A percentile compares a stretch with the other conserved stretches of the same genome.
These are phyloP conservation scores for Mus caroli DNA, from an alignment of 2,797 vertebrate species.

Conservation along the genomic window DNA sequence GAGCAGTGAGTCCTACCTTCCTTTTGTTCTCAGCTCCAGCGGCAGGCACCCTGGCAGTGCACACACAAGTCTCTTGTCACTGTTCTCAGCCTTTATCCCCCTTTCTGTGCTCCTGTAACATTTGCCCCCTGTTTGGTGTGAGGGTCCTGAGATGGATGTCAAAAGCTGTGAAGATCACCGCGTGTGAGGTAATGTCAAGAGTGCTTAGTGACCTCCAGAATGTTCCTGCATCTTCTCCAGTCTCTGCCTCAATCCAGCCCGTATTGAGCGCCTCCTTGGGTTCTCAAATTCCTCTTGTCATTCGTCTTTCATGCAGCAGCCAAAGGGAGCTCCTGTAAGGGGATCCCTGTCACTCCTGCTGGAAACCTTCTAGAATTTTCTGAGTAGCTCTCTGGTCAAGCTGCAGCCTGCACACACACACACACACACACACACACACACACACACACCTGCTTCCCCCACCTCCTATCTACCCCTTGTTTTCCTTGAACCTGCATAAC, in stretches of 20 bases:
- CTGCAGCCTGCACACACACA: no score
- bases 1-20: background rate
- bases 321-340: background rate
- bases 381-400: background rate
- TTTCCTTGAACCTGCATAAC: background rate
- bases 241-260: background rate
- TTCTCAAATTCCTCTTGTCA: background rate
- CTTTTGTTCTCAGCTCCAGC: background rate
- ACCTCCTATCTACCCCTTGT: background rate
- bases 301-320: background rate
- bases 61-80: background rate
- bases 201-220: background rate
- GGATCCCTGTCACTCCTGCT: background rate
- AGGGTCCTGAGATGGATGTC: background rate
- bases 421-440: no score
- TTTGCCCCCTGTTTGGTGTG: background rate
- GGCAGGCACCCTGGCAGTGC: fast-evolving
- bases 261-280: background rate
- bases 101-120: background rate
- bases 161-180: background rate
- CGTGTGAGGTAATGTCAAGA: background rate
- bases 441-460: no score
- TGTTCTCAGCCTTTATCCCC: background rate
- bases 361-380: background rate
- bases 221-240: background rate